These are phyloP conservation scores for Staurois parvus DNA, from an alignment of 2,797 vertebrate species.

Conservation along the genomic window DNA sequence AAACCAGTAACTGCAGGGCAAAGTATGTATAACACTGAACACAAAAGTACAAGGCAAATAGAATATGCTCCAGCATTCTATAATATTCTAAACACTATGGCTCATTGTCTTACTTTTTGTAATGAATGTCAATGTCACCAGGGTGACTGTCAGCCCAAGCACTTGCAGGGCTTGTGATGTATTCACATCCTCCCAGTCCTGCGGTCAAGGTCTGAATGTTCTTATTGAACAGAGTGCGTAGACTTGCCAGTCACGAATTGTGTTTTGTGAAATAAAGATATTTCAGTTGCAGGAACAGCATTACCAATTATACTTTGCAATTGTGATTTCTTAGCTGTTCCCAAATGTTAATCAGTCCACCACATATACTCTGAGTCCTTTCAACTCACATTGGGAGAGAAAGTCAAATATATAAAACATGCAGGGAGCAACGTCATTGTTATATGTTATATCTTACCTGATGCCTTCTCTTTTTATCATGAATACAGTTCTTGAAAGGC, in stretches of 20 bases:
- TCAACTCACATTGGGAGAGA: conserved; percentile 41
- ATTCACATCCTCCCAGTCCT: conserved; percentile 19
- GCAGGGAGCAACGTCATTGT: conserved; percentile 53
- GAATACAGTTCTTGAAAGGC: conserved; percentile 61
- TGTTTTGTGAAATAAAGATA: conserved; percentile 9
- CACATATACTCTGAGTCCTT: background rate
- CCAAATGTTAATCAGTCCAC: conserved; percentile 21
- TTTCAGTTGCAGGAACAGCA: conserved; percentile 21
- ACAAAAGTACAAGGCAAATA: background rate
- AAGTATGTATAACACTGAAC: background rate
- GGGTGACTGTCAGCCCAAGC: background rate
- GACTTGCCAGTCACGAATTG: conserved; percentile 14
- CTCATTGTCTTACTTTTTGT: background rate
- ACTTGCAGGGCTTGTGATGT: conserved; percentile 8
- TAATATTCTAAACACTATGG: background rate
- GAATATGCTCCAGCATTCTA: background rate
- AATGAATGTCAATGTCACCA: background rate
- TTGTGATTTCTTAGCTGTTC: background rate
- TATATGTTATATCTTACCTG: conserved; percentile 75
- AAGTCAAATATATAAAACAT: conserved; percentile 46
- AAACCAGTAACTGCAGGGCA: background rate
- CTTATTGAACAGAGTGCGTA: conserved; percentile 17
- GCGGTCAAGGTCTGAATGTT: conserved; percentile 12
- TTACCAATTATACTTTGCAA: conserved; percentile 6
- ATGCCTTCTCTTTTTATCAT: conserved; percentile 64